Evolutionary conservation across 2,888 invertebrate species (phyloP).

Genomic region (Drosophila pegasa): DNA sequence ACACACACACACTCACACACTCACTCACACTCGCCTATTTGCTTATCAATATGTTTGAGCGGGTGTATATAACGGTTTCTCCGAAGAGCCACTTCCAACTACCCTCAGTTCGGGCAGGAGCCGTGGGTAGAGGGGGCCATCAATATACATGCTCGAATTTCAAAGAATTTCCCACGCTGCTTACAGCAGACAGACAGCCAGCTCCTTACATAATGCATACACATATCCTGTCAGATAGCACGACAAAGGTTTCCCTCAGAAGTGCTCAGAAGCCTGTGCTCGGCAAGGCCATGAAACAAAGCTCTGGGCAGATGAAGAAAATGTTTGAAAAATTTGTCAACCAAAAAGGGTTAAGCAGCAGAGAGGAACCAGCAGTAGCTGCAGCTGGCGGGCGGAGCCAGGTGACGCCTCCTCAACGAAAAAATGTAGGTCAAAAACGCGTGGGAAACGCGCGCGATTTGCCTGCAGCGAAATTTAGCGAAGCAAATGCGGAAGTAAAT

Average conservation of each 20-base stretch:
- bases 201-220: slow-evolving; percentile 47
- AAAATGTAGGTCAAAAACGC: slow-evolving; percentile 60
- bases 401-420: slow-evolving; percentile 28
- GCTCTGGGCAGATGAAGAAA: slow-evolving; percentile 15
- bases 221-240: slow-evolving; percentile 36
- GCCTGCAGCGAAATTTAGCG: background rate
- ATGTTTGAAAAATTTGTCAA: slow-evolving; percentile 45
- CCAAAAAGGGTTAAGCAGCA: slow-evolving; percentile 63
- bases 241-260: slow-evolving; percentile 58
- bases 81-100: slow-evolving; percentile 53
- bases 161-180: slow-evolving; percentile 81
- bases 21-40: slow-evolving; percentile 17
- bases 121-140: slow-evolving; percentile 17
- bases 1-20: slow-evolving; percentile 1
- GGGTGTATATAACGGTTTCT: slow-evolving; percentile 51
- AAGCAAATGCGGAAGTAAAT: slow-evolving; percentile 55
- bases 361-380: slow-evolving; percentile 36
- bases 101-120: slow-evolving; percentile 14
- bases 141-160: slow-evolving; percentile 75
- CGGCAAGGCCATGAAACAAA: slow-evolving; percentile 11
- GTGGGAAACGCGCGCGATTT: slow-evolving; percentile 57
- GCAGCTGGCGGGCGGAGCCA: slow-evolving; percentile 47
- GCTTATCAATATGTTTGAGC: slow-evolving; percentile 42
- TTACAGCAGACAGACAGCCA: slow-evolving; percentile 47
- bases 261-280: slow-evolving; percentile 16